Evolutionary conservation across 30 jellyfish, hydroid and myxozoan genomes (phyloP).

Genomic region (Phacellophora camtschatica): DNA sequence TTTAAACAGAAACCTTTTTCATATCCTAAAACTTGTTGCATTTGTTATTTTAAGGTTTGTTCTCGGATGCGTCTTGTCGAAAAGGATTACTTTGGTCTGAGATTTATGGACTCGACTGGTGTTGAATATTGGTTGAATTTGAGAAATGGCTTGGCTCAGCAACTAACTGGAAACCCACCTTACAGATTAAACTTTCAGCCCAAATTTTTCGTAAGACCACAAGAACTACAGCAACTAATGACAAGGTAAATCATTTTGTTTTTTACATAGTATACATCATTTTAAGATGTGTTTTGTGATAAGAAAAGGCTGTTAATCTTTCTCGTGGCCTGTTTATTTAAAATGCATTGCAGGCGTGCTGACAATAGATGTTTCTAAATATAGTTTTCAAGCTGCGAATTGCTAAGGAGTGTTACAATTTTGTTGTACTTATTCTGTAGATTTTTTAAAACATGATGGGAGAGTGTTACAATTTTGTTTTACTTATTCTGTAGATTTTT

Average conservation of each 20-base stretch:
- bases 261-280: too few species aligned
- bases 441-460: too few species aligned
- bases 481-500: too few species aligned
- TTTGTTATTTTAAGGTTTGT: slow-evolving; percentile 34
- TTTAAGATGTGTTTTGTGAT: too few species aligned
- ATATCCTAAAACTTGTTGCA: neutral
- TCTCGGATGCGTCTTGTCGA: slow-evolving; percentile 75
- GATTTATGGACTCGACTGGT: slow-evolving; percentile 71
- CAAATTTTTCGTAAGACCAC: slow-evolving; percentile 91
- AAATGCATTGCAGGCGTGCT: too few species aligned
- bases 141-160: slow-evolving; percentile 80
- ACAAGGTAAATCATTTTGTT: slow-evolving; percentile 87
- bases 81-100: slow-evolving; percentile 95
- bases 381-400: too few species aligned
- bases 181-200: slow-evolving; percentile 79
- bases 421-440: too few species aligned
- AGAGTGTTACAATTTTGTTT: too few species aligned
- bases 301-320: too few species aligned
- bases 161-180: slow-evolving; percentile 91
- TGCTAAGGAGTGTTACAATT: too few species aligned
- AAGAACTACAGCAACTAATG: slow-evolving; percentile 88
- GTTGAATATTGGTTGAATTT: slow-evolving; percentile 93
- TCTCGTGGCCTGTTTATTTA: too few species aligned
- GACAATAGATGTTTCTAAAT: too few species aligned
- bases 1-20: neutral